Base-by-base conservation (phyloP, 1,140 invertebrate genomes). In the Drosophila sp. region DNA sequence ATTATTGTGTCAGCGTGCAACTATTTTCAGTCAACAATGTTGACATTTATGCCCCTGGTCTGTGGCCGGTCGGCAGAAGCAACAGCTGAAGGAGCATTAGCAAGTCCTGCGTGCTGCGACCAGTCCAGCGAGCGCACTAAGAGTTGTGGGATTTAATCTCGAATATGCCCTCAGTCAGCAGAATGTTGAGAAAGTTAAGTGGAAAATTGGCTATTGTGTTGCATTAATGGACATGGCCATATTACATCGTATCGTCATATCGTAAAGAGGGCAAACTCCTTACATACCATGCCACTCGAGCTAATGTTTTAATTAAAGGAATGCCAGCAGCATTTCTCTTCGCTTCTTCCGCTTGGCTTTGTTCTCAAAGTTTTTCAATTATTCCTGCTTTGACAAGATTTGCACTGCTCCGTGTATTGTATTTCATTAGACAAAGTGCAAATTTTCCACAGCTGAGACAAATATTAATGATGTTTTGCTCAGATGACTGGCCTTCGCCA, bases 21-120 rank as follows among this genome's bases (percentile, higher is more conserved):
- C 76, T 77, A 80, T 80, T 89, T 76, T 75, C 76, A 80, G 84
- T 89, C 84, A 80, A 89, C 73, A 78, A 74, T 69, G 73, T 80
- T 89, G 84, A 89, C 84, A 80, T 84, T 89, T 89, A 89, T 89
- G 78, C 75, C 74, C 78, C 68, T 70, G 75, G 83, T 69, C 70
- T 60, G 54, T 60, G 35, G 61, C 65, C 61, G 66, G 66, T 32
- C 47, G 8, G 32, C 56, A 50, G 58, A n/a, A 25, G 71, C 63
- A 7, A 47, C 30, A 33, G 50, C 60, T 50, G 25, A 25, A 60
- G 33, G 60, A 32, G 40, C 61, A 54, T 76, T 58, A 64, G 58
- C 73, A 60, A 58, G 65, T 65, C 65, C 78, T 72, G 70, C 70
- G 67, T 71, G 5, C 38, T n/a, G 38, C 64, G 55, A 5, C 68